Percentiles rank a stretch among this genome's conserved stretches.
phyloP scores from a whole-genome alignment of 2,888 invertebrate genomes.

The Drosophila leonis region DNA sequence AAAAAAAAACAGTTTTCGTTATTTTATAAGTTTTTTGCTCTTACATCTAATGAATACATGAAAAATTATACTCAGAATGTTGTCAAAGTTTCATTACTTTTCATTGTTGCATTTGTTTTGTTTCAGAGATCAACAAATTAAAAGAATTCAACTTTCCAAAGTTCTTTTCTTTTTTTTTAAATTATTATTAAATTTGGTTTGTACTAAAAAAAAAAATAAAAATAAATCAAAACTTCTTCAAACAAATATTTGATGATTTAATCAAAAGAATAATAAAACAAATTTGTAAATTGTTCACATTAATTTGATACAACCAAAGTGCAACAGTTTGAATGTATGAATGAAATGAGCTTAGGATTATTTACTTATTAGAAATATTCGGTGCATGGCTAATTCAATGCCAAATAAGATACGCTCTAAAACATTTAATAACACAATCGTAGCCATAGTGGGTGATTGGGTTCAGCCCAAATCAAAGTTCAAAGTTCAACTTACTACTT shows the following conservation, averaged over 20 bases:
- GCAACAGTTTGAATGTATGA: background rate
- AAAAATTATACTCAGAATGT: constrained; percentile 23
- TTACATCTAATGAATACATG: constrained; percentile 39
- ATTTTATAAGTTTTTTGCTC: constrained; percentile 1
- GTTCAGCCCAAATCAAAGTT: constrained; percentile 8
- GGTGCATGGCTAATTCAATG: background rate
- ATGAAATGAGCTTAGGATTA: constrained; percentile 1
- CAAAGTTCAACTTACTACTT: constrained; percentile 4
- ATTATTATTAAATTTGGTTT: constrained; percentile 7
- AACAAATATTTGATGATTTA: background rate
- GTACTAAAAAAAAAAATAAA: background rate
- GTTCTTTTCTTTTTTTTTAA: background rate
- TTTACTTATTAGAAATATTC: background rate
- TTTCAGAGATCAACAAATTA: constrained; percentile 41
- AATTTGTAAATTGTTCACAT: background rate
- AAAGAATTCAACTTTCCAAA: constrained; percentile 9
- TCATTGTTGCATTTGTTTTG: constrained; percentile 5
- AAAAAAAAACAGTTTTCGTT: constrained; percentile 4
- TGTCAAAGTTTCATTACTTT: constrained; percentile 11
- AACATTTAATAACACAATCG: background rate
- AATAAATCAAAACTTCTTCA: constrained; percentile 1
- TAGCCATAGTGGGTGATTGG: background rate
- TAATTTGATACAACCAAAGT: background rate
- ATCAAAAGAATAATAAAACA: background rate
- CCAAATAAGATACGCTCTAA: background rate